Base-by-base conservation (phyloP, 2,888 invertebrate genomes). In the Lycocerus yunnanus region DNA sequence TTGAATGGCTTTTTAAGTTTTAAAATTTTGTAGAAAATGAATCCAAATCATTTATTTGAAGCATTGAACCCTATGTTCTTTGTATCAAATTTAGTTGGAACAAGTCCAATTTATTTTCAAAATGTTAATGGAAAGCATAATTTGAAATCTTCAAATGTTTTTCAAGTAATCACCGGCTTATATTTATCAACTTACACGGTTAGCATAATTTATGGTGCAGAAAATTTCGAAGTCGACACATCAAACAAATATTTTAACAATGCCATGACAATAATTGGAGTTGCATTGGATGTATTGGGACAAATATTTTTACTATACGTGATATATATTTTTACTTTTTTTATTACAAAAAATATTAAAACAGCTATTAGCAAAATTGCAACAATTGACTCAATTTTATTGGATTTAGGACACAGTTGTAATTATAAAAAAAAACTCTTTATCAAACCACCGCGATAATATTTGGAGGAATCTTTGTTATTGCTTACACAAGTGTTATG, bases 291-390 rank as follows among this genome's bases (percentile, higher is more conserved):
- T 63, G 13, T 68, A 3, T 10, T 76, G 15, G 76, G 76, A 18
- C 76, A 76, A 68, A 72, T 77, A 21, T n/a, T 77, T n/a, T 20
- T 74, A 21, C 61, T 73, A n/a, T 77, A 77, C 20, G 60, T 24
- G 3, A 71, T 74, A 21, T 74, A 74, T 20, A 59, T 77, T 58
- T 69, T 68, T 27, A 73, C 68, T 58, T 71, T 77, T 15, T 21
- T 72, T 1, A 68, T 61, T 15, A 60, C 73, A 3, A 69, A 21
- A 65, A 69, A 68, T 15, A 63, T 74, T 13, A 69, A 43, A 65
- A 72, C 43, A 10, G 69, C 65, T 5, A 67, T 77, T 15, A 63
- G 66, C 16, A 72, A 72, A 21, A 66, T 77, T 27, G 61, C 69
- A 3, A 27, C 21, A 0, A 72, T 72, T 9, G 77, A 77, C 16